These are phyloP conservation scores for Lycaon pictus DNA, from an alignment of 2,113 vertebrate genomes.

Conservation along the genomic window DNA sequence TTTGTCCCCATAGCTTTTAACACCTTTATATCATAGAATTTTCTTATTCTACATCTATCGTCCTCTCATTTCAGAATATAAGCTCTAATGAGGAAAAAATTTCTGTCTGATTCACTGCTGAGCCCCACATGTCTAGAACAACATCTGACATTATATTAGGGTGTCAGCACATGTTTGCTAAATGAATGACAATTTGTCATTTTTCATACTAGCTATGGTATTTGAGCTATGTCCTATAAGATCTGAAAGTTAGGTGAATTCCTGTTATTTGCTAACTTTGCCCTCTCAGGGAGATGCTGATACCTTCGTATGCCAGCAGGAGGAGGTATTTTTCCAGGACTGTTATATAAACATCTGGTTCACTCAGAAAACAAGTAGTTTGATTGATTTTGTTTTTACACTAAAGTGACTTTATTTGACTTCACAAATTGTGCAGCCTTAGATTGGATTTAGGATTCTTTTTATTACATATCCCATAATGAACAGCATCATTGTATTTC, in stretches of 20 bases:
- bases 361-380: background rate
- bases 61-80: background rate
- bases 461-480: constrained; percentile 32
- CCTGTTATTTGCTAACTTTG: background rate
- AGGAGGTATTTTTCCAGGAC: background rate
- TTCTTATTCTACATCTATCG: background rate
- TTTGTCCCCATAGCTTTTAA: background rate
- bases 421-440: background rate
- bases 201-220: background rate
- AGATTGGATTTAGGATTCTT: background rate
- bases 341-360: background rate
- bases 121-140: background rate
- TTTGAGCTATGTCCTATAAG: background rate
- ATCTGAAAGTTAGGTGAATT: background rate
- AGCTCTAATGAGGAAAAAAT: background rate
- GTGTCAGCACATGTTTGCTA: background rate
- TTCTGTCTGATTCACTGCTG: background rate
- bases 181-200: background rate
- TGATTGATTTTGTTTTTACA: background rate
- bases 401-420: constrained; percentile 19
- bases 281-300: background rate
- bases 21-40: background rate
- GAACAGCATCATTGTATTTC: constrained; percentile 44
- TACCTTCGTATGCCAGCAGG: background rate
- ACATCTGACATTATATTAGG: background rate